These are phyloP conservation scores for Neomonachus schauinslandi DNA, from an alignment of 2,113 vertebrate species.

Conservation along the genomic window DNA sequence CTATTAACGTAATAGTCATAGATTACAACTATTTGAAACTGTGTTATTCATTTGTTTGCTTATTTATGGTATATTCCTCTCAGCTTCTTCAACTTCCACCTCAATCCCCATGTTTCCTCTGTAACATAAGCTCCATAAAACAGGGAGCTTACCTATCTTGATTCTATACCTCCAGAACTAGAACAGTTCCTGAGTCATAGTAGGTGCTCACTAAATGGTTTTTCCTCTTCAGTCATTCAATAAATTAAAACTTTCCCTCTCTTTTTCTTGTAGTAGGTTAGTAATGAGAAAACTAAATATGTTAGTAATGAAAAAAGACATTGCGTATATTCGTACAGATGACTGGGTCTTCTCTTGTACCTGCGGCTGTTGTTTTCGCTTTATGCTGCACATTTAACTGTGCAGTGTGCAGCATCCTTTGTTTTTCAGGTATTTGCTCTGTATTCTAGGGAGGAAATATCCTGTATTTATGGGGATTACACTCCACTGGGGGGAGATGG, in stretches of 20 bases:
- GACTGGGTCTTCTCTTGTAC: not conserved
- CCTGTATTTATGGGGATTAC: not conserved
- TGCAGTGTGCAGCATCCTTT: not conserved
- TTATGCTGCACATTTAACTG: not conserved
- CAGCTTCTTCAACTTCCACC: not conserved
- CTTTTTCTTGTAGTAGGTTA: not conserved
- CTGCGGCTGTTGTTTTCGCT: not conserved
- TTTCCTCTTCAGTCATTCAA: not conserved
- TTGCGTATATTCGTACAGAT: not conserved
- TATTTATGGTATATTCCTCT: not conserved
- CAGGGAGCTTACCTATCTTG: not conserved
- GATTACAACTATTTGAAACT: not conserved
- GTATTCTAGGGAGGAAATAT: not conserved
- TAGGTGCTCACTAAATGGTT: not conserved
- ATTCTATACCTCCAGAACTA: not conserved
- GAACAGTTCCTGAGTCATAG: not conserved
- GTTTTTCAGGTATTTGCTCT: conserved; percentile 27
- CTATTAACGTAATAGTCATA: not conserved
- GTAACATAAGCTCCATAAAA: not conserved
- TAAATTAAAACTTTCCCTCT: not conserved
- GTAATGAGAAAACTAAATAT: not conserved
- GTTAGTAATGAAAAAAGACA: not conserved
- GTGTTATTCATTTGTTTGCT: not conserved
- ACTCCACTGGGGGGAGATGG: not conserved
- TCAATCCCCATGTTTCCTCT: not conserved